Base-by-base conservation (phyloP, 2,797 vertebrate genomes). In the Poecilia picta region DNA sequence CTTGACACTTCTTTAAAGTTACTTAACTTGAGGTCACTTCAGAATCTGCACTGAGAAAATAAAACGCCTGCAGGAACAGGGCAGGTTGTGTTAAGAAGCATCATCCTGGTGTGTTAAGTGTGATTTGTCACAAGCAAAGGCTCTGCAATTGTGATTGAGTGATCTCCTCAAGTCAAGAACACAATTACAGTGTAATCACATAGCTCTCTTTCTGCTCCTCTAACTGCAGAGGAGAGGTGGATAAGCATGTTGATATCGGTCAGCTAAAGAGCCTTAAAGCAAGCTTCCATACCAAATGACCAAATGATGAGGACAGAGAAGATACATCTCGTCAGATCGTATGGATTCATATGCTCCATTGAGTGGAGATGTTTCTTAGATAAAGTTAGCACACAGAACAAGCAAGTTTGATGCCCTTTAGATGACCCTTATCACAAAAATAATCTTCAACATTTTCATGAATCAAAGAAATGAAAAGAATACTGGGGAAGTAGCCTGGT, bases 81-180 rank as follows among this genome's bases (percentile, higher is more conserved):
- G 66, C 77, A 82, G 79, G 86, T 92, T 89, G 89, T 89, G 88
- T 83, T 78, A 87, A 81, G 79, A 47, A 85, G 82, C 77, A 82
- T 89, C 89, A 92, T 89, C 79, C 81, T 82, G 85, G 86, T 91
- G 77, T 87, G 87, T 92, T 91, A 92, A 86, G 90, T 91, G 78
- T 91, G 89, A 93, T 94, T 94, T 88, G 92, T 80, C 86, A 82
- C 5, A 73, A 91, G 89, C 86, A 89, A 89, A 91, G 88, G 87
- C 85, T 57, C 80, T 84, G 74, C 77, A 88, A 92, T 95, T 93
- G 93, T 89, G 91, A 89, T 84, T 80, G 73, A 92, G 86, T 89
- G 88, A 92, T 93, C 90, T 94, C 88, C 90, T 91, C 85, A 91
- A 92, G 89, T 92, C 84, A 89, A 93, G 89, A 92, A 90, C 79